Evolutionary conservation across 1,140 invertebrate species (phyloP), one percentile per base, ranked within the genome.

Genomic region (Apis laboriosa): DNA sequence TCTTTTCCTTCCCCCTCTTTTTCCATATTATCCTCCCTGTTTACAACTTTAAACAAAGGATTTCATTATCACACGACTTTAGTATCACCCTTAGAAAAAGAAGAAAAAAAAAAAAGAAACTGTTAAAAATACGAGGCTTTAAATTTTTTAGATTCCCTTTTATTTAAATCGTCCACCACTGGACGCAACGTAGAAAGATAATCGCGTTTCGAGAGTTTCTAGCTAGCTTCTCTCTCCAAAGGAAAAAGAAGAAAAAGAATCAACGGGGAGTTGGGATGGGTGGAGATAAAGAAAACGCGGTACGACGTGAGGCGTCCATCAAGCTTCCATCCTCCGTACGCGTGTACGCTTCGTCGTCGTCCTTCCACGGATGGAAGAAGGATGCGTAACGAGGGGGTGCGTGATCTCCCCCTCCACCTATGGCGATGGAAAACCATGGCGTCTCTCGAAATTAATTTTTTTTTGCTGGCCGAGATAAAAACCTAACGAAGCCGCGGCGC

Each of bases 361-460:
- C 19, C 51, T 19, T 55, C 53, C 17, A 34, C 17, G 5, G 28
- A 5, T 66, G 13, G 72, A 55, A 21, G 11, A 28, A 24, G 43
- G 66, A 66, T 43, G 21, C 24, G 28, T 43, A 28, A 72, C 70
- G 51, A 34, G 34, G 53, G 53, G 71, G 28, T 21, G 71, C 15
- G 51, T 11, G 60, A n/a, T 43, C 34, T 7, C 5, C 5, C 34
- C 5, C 34, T 7, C 21, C 21, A 7, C 1, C 17, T 17, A 17
- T 21, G 67, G 67, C 17, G 85, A 56, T 74, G 77, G 87, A 88
- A 88, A 88, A 88, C 78, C 83, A 80, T 75, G 81, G 80, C 84
- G 86, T 88, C 87, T 92, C 87, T 90, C 85, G 84, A 91, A 91
- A 92, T 92, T 90, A 91, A 91, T 92, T 89, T 86, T 89, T 60